Conservation (phyloP, 2,797 vertebrate genomes). For the Decapterus maruadsi region DNA sequence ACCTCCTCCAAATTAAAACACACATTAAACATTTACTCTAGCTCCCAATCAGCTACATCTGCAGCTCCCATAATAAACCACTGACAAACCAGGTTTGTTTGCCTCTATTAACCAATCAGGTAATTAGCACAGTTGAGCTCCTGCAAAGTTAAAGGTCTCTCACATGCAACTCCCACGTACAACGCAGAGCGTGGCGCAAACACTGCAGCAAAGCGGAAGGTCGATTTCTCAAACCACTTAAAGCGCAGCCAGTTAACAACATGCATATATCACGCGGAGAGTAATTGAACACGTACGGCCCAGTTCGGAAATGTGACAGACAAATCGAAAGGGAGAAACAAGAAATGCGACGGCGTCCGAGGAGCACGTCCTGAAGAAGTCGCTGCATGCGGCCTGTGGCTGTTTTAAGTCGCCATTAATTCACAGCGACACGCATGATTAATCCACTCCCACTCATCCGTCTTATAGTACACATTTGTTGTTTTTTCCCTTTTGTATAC, state of each 20-base stretch:
- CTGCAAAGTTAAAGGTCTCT: constrained; percentile 35
- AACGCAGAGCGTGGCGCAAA: constrained; percentile 3
- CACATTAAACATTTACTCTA: constrained; percentile 46
- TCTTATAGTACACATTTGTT: constrained; percentile 20
- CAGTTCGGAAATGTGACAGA: constrained; percentile 3
- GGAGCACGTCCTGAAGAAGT: constrained; percentile 6
- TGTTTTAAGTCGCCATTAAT: constrained; percentile 47
- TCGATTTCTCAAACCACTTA: constrained; percentile 25
- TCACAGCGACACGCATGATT: constrained; percentile 52
- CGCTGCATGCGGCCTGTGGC: constrained; percentile 18
- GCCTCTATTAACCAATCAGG: constrained; percentile 39
- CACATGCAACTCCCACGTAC: constrained; percentile 27
- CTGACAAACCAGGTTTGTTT: constrained; percentile 49
- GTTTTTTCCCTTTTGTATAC: constrained; percentile 6
- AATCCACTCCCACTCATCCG: constrained; percentile 29
- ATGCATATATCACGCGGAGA: not conserved
- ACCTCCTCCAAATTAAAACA: constrained; percentile 21
- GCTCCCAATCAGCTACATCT: constrained; percentile 53
- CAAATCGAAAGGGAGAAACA: not conserved
- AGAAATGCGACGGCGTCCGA: not conserved
- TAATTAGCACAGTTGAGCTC: constrained; percentile 54
- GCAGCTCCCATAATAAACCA: constrained; percentile 35
- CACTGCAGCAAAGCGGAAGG: not conserved
- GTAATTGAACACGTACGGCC: not conserved
- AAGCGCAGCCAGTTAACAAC: constrained; percentile 11